phyloP scores from a whole-genome alignment of 2,113 vertebrate genomes.

The Hippocampus zosterae region DNA sequence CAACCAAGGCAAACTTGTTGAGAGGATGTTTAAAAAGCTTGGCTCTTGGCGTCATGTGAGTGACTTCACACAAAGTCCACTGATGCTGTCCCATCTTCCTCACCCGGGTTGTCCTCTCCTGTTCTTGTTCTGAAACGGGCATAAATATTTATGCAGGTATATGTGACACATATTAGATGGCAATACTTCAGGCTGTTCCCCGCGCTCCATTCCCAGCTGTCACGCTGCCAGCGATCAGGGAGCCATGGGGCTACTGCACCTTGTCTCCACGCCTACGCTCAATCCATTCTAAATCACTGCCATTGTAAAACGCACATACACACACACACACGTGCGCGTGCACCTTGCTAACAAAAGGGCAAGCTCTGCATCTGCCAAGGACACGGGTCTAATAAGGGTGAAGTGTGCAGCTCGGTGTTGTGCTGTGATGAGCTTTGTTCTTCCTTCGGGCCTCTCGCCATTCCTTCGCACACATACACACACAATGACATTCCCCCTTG shows the following conservation, averaged over 20 bases:
- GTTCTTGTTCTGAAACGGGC: slow-evolving; percentile 52
- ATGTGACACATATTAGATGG: slow-evolving; percentile 75
- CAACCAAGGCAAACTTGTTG: slow-evolving; percentile 1
- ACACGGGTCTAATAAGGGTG: slow-evolving; percentile 75
- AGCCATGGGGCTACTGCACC: slow-evolving; percentile 71
- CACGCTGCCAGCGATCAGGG: slow-evolving; percentile 72
- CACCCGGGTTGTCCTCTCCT: slow-evolving; percentile 25
- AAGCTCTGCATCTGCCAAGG: slow-evolving; percentile 75
- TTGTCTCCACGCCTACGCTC: slow-evolving; percentile 72
- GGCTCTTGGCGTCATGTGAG: slow-evolving; percentile 54
- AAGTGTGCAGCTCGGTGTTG: slow-evolving; percentile 53
- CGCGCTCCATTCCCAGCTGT: slow-evolving; percentile 74
- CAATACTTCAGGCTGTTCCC: slow-evolving; percentile 73
- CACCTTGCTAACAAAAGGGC: slow-evolving; percentile 72
- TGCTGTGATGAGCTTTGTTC: slow-evolving; percentile 59
- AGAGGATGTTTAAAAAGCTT: slow-evolving; percentile 8
- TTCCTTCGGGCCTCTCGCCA: slow-evolving; percentile 28
- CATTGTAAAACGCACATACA: slow-evolving; percentile 62
- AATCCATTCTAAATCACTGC: slow-evolving; percentile 75
- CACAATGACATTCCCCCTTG: slow-evolving; percentile 33
- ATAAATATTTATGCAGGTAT: slow-evolving; percentile 78
- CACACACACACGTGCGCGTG: slow-evolving; percentile 37
- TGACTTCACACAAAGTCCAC: slow-evolving; percentile 55
- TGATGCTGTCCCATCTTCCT: slow-evolving; percentile 34
- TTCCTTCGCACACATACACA: slow-evolving; percentile 22